phyloP scores from a whole-genome alignment of 1,140 invertebrate species.

The Rhyacophila brunnea region DNA sequence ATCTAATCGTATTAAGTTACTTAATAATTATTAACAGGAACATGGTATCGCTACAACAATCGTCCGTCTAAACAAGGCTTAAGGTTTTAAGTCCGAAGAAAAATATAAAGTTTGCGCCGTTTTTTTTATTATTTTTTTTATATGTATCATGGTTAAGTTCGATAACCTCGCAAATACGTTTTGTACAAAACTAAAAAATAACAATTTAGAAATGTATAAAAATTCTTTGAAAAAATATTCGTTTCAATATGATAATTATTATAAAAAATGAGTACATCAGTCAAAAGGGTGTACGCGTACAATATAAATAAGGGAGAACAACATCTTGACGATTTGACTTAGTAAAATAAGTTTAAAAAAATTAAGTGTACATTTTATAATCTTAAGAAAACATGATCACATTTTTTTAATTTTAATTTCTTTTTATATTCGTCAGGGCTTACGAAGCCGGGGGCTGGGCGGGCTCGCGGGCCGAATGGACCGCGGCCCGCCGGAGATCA shows the following conservation, averaged over 20 bases:
- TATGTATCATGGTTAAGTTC: no score
- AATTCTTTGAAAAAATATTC: slow-evolving; percentile 27
- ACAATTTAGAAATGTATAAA: slow-evolving; percentile 31
- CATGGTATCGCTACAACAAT: slow-evolving; percentile 32
- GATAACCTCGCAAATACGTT: slow-evolving; percentile 1
- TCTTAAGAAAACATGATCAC: slow-evolving; percentile 29
- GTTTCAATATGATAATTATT: slow-evolving; percentile 21
- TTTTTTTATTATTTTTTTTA: neutral
- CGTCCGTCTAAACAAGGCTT: slow-evolving; percentile 4
- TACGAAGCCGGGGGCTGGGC: slow-evolving; percentile 27
- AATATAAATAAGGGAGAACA: no score
- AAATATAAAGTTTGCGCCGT: neutral
- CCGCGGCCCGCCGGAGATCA: slow-evolving; percentile 29
- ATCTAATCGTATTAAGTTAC: slow-evolving; percentile 35
- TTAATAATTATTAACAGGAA: slow-evolving; percentile 34
- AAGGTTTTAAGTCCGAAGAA: neutral
- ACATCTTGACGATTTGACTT: slow-evolving; percentile 10
- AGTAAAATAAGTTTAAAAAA: slow-evolving; percentile 10
- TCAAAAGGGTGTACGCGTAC: slow-evolving; percentile 9
- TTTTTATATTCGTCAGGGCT: slow-evolving; percentile 21
- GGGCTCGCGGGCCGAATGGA: slow-evolving; percentile 9
- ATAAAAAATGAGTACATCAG: slow-evolving; percentile 25
- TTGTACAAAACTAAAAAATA: slow-evolving; percentile 26
- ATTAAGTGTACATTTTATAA: slow-evolving; percentile 19
- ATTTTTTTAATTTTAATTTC: slow-evolving; percentile 20